Conservation (phyloP, 2,113 vertebrate species). For the Corythaixoides concolor region DNA sequence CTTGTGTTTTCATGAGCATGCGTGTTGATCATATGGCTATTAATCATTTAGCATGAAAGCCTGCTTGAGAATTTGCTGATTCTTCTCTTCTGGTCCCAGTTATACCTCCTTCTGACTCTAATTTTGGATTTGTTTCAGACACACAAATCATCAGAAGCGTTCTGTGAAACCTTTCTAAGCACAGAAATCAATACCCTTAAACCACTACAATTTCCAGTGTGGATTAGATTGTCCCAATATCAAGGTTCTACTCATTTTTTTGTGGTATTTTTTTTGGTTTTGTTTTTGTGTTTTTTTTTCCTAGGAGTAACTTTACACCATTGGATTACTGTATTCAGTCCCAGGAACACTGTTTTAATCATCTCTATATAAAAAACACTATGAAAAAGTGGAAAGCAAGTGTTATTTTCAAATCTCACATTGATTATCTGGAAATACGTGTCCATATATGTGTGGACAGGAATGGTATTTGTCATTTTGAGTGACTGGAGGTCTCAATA, state of each 20-base stretch:
- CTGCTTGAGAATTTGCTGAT: conserved; percentile 5
- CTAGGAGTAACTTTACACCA: background rate
- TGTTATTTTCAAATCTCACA: background rate
- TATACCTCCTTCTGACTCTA: background rate
- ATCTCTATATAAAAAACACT: background rate
- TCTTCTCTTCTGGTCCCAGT: background rate
- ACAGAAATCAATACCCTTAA: background rate
- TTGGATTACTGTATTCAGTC: background rate
- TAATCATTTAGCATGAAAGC: conserved; percentile 12
- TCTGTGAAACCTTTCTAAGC: background rate
- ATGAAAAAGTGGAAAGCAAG: background rate
- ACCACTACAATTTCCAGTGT: background rate
- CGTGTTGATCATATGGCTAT: background rate
- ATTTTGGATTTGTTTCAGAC: background rate
- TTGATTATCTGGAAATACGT: fast-evolving
- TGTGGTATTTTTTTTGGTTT: too few species aligned
- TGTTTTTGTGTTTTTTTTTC: too few species aligned
- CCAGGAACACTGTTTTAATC: background rate
- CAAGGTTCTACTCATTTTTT: background rate
- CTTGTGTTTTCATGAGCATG: background rate
- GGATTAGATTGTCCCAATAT: background rate
- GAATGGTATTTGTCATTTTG: background rate
- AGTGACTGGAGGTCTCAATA: background rate
- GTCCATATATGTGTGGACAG: background rate
- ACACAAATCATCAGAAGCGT: background rate